These are phyloP conservation scores for Heteromyza rotundicornis DNA, from an alignment of 2,888 invertebrate species.

Conservation along the genomic window DNA sequence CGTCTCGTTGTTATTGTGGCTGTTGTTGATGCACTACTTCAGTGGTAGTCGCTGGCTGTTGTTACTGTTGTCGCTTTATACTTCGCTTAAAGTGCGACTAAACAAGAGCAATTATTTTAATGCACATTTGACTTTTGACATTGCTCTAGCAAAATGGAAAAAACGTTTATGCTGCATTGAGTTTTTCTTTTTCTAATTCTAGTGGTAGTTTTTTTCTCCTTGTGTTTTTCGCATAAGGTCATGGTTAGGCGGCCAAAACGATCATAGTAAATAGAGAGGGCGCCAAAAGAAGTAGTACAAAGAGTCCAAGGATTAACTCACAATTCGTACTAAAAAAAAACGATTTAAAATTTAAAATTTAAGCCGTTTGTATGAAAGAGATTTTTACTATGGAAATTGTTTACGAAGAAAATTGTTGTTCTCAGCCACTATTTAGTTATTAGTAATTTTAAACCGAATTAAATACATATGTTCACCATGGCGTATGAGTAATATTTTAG, in stretches of 20 bases:
- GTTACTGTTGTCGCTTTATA: background rate
- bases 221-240: slow-evolving; percentile 13
- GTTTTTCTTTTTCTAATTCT: background rate
- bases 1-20: slow-evolving; percentile 5
- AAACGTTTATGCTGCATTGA: slow-evolving; percentile 10
- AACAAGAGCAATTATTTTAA: slow-evolving; percentile 60
- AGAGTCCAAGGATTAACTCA: too few relatives aligned
- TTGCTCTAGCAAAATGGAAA: slow-evolving; percentile 25
- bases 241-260: slow-evolving; percentile 19
- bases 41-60: background rate
- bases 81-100: slow-evolving; percentile 23
- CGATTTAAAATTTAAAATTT: too few relatives aligned
- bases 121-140: slow-evolving; percentile 59
- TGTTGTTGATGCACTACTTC: background rate
- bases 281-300: too few relatives aligned
- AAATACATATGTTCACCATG: too few relatives aligned
- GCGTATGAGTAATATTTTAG: too few relatives aligned
- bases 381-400: too few relatives aligned
- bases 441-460: too few relatives aligned
- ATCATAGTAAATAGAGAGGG: background rate
- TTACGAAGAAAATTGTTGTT: too few relatives aligned
- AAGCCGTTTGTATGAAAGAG: too few relatives aligned
- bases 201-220: background rate
- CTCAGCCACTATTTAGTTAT: too few relatives aligned
- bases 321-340: too few relatives aligned